Evolutionary conservation across 2,113 vertebrate species (phyloP).

Genomic region (Orientallactaga bullata): DNA sequence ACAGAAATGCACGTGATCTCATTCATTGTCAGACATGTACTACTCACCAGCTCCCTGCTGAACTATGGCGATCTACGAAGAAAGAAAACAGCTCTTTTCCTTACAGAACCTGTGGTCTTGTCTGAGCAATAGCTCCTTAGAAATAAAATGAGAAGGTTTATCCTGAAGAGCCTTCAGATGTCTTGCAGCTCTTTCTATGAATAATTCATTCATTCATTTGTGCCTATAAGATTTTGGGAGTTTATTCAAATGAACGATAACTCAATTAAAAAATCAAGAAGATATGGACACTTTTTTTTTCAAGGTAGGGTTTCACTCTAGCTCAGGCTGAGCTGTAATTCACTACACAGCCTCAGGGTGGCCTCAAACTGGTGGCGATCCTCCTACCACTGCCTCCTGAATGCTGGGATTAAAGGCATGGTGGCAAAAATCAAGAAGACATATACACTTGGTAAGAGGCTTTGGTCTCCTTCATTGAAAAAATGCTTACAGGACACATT

Average conservation of each 20-base stretch:
- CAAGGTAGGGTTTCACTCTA: no score
- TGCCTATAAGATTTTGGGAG: background rate
- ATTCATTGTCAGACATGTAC: background rate
- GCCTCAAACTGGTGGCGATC: no score
- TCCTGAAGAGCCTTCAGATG: background rate
- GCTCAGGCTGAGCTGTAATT: no score
- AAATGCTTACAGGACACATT: background rate
- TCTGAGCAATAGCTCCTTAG: background rate
- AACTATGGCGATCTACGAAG: background rate
- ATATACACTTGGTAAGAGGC: background rate
- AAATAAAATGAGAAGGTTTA: constrained; percentile 35
- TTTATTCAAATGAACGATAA: background rate
- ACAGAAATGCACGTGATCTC: background rate
- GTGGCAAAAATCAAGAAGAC: background rate
- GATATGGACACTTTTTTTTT: no score
- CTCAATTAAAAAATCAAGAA: background rate
- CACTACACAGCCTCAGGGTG: no score
- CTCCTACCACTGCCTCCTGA: no score
- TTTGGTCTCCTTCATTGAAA: background rate
- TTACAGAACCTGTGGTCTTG: background rate
- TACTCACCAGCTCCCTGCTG: background rate
- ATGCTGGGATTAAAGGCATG: no score
- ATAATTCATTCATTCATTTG: background rate
- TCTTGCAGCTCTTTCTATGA: background rate
- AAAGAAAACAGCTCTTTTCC: background rate